phyloP scores from a whole-genome alignment of 2,797 vertebrate genomes.

The Oophaga sylvatica region DNA sequence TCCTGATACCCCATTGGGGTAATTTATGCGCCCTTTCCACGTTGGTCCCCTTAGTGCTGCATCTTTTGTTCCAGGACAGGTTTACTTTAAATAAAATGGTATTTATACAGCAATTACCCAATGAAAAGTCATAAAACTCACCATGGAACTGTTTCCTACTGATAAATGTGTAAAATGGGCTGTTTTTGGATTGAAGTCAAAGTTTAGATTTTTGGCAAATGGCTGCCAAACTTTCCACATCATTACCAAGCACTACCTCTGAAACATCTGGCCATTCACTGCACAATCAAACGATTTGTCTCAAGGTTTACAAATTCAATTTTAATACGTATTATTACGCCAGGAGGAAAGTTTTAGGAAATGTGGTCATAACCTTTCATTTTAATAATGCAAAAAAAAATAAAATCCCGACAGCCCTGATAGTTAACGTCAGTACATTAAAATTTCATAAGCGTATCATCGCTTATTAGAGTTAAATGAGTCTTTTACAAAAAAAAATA shows the following conservation, averaged over 20 bases:
- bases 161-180: not conserved
- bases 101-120: not conserved
- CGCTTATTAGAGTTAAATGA: conserved; percentile 6
- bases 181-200: not conserved
- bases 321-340: not conserved
- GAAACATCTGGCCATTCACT: conserved; percentile 61
- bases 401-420: not conserved
- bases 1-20: not conserved
- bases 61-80: not conserved
- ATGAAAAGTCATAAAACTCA: not conserved
- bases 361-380: conserved; percentile 21
- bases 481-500: conserved; percentile 26
- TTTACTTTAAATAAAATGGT: not conserved
- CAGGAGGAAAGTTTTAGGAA: not conserved
- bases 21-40: not conserved
- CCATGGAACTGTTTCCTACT: not conserved
- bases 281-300: conserved; percentile 30
- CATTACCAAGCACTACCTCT: conserved; percentile 56
- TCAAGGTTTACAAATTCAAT: conserved; percentile 3
- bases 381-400: not conserved
- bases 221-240: conserved; percentile 44
- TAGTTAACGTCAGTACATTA: not conserved
- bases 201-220: not conserved
- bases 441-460: not conserved
- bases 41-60: not conserved